Base-by-base conservation (phyloP, 2,888 invertebrate species). In the Eugnorisma glareosa region DNA sequence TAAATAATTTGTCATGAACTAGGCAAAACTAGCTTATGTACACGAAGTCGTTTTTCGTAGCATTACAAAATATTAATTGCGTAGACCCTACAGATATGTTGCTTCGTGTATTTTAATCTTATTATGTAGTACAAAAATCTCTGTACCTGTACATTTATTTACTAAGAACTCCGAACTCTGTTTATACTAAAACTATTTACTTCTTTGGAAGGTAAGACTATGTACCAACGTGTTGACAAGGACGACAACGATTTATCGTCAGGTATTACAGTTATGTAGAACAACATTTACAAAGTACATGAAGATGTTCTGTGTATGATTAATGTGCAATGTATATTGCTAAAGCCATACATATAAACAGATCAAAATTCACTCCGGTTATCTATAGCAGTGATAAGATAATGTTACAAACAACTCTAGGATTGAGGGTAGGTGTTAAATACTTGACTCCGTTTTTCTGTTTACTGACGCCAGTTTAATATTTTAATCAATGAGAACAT, bases 381-480 rank as follows among this genome's bases (percentile, higher is more conserved):
- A 88, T 87, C 84, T 82, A 82, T 84, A 77, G 75, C 2, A 31
- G 31, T 72, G 86, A 88, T 88, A 88, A 86, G 88, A 88, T 85
- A 82, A 69, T 24, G 28, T 63, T 69, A 37, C 45, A 59, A 68
- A 79, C 48, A 75, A 81, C 35, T 67, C 45, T 43, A 63, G 10
- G 24, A 78, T 73, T 81, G 86, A 82, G 82, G 83, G 82, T 82
- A 83, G 54, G 76, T 78, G 67, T 74, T 45, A 67, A 79, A 77
- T 61, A 59, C 59, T 74, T n/a, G 11, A 21, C 1, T 40, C 24
- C 10, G 28, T 63, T 73, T 63, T 61, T 69, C 4, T 48, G 37
- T 48, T 68, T 71, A 67, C n/a, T 75, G 24, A 68, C 57, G 21
- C 11, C 11, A 57, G 10, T 28, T 73, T 40, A 18, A 48, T 68